These are phyloP conservation scores for Ptychoptera contaminata DNA, from an alignment of 2,888 invertebrate species.

Conservation along the genomic window DNA sequence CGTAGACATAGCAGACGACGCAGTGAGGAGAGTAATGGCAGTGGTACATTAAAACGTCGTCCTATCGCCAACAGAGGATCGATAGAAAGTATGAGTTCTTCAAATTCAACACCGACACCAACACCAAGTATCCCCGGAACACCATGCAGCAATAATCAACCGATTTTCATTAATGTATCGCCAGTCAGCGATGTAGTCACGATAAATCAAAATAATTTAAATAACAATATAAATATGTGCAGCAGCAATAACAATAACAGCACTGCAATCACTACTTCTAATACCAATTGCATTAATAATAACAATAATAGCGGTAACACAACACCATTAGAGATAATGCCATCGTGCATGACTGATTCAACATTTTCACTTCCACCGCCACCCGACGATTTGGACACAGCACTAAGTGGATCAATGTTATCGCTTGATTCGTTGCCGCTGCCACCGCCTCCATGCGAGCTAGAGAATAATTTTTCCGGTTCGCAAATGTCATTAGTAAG, in stretches of 20 bases:
- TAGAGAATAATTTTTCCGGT: constrained; percentile 33
- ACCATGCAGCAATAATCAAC: constrained; percentile 10
- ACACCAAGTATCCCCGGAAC: constrained; percentile 28
- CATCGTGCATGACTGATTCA: constrained; percentile 33
- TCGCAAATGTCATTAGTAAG: constrained; percentile 54
- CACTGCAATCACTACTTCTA: background rate
- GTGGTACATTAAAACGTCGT: constrained; percentile 29
- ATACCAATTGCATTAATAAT: background rate
- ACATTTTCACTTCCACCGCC: constrained; percentile 51
- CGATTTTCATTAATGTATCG: constrained; percentile 6
- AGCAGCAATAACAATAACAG: background rate
- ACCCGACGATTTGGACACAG: constrained; percentile 31
- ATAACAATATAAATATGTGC: background rate
- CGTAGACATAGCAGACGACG: constrained; percentile 36
- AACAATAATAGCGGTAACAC: constrained; percentile 3
- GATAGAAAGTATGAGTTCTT: constrained; percentile 24
- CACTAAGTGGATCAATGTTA: constrained; percentile 57
- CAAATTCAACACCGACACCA: constrained; percentile 27
- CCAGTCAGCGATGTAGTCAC: constrained; percentile 12
- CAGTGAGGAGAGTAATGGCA: constrained; percentile 30
- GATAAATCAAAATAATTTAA: no score
- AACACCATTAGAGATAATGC: constrained; percentile 14
- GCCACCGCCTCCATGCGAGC: constrained; percentile 45
- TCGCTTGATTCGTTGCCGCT: constrained; percentile 70
- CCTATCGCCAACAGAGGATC: constrained; percentile 22